phyloP scores from a whole-genome alignment of 2,113 vertebrate genomes.

The Oryzias melastigma region DNA sequence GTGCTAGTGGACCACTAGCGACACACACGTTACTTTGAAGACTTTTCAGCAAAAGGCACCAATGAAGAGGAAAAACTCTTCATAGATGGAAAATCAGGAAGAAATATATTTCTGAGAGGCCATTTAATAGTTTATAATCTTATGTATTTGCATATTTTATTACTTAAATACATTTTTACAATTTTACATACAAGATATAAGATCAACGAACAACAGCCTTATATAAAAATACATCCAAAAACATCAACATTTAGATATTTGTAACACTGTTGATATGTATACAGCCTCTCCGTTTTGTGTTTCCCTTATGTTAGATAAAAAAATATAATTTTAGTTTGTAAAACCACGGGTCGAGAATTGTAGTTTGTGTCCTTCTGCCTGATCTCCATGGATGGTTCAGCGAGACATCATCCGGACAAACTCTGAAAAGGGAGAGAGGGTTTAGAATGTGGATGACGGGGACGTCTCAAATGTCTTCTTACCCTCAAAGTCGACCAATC shows the following conservation, averaged over 20 bases:
- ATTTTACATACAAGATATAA: conserved; percentile 48
- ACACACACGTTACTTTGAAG: no score
- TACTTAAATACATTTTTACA: conserved; percentile 28
- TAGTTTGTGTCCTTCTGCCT: conserved; percentile 4
- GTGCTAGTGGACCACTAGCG: no score
- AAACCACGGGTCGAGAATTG: conserved; percentile 18
- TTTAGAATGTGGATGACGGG: background rate
- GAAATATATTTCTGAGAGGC: background rate
- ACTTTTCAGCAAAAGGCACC: no score
- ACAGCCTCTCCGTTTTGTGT: conserved; percentile 5
- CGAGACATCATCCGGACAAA: conserved; percentile 84
- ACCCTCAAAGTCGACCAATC: conserved; percentile 95
- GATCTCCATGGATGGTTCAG: conserved; percentile 46
- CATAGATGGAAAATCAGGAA: no score
- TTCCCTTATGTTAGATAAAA: conserved; percentile 32
- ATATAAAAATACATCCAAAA: conserved; percentile 62
- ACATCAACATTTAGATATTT: conserved; percentile 20
- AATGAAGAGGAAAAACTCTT: no score
- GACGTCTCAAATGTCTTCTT: background rate
- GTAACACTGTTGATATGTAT: conserved; percentile 41
- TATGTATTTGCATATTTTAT: conserved; percentile 12
- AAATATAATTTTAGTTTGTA: conserved; percentile 47
- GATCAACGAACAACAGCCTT: conserved; percentile 35
- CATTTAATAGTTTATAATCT: background rate
- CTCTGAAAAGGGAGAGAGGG: conserved; percentile 56